A percentile compares a stretch with the other conserved stretches of the same genome.
These are phyloP conservation scores for Atrina japonica DNA, from an alignment of 2,888 invertebrate species.

Conservation along the genomic window DNA sequence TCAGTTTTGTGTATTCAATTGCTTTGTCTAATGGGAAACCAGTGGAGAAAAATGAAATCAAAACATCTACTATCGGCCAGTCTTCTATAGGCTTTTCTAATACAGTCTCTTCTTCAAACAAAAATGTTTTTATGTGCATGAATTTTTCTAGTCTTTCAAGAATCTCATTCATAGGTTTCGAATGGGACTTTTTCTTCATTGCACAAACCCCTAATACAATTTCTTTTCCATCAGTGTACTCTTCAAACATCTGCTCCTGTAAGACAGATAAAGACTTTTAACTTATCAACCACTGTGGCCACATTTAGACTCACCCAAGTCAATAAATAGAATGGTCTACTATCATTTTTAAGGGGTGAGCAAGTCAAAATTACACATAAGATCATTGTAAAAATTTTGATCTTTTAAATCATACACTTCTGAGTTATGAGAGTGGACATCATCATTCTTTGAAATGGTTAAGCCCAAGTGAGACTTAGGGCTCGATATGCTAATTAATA, in stretches of 20 bases:
- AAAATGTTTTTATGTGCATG: conserved; percentile 90
- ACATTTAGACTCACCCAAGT: too few relatives aligned
- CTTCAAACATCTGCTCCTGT: conserved; percentile 16
- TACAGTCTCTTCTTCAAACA: conserved; percentile 98
- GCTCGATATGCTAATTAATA: too few relatives aligned
- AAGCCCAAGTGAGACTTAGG: too few relatives aligned
- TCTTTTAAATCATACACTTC: too few relatives aligned
- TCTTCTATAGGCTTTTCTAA: conserved; percentile 97
- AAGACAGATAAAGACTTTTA: background rate
- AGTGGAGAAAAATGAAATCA: conserved; percentile 98
- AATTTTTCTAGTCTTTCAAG: conserved; percentile 97
- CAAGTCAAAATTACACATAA: too few relatives aligned
- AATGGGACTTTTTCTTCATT: conserved; percentile 99
- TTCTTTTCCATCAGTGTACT: conserved; percentile 20
- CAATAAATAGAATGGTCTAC: too few relatives aligned
- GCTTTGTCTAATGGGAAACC: conserved; percentile 99
- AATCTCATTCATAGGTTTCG: conserved; percentile 99
- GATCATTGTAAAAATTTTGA: background rate
- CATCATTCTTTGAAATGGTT: too few relatives aligned
- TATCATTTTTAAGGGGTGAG: too few relatives aligned
- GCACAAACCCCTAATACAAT: conserved; percentile 98
- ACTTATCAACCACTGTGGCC: too few relatives aligned
- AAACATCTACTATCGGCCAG: conserved; percentile 98
- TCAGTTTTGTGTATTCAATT: conserved; percentile 95
- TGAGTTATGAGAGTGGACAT: too few relatives aligned